Evolutionary conservation across 2,797 vertebrate genomes (phyloP).

Genomic region (Pseudochaenichthys georgianus): DNA sequence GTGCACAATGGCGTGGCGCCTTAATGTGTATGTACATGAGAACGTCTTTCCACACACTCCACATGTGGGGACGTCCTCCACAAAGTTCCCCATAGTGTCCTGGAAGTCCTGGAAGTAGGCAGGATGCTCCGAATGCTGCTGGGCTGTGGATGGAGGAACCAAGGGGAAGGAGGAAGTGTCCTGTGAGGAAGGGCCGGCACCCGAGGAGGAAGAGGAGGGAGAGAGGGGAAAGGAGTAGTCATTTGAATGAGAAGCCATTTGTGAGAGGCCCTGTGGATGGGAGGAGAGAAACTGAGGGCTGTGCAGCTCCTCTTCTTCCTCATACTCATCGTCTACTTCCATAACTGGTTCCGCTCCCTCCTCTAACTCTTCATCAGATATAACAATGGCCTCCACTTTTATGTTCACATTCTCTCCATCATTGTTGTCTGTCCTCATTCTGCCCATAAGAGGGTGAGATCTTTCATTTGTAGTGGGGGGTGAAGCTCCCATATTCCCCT

Average conservation of each 20-base stretch:
- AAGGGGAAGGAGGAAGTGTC: conserved; percentile 77
- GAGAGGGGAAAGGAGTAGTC: conserved; percentile 82
- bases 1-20: conserved; percentile 95
- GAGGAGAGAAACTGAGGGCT: conserved; percentile 82
- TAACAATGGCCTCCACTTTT: conserved; percentile 94
- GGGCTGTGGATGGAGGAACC: conserved; percentile 61
- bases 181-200: conserved; percentile 73
- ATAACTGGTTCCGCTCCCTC: conserved; percentile 60
- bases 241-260: conserved; percentile 78
- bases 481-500: conserved; percentile 4
- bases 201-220: conserved; percentile 81
- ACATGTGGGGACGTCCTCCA: conserved; percentile 95
- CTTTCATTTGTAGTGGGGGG: conserved; percentile 13
- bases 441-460: conserved; percentile 1
- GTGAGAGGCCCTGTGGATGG: conserved; percentile 82
- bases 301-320: conserved; percentile 81
- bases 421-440: conserved; percentile 23
- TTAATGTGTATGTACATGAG: conserved; percentile 93
- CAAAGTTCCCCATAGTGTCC: conserved; percentile 86
- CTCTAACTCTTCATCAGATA: conserved; percentile 93
- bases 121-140: conserved; percentile 75
- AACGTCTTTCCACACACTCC: conserved; percentile 95
- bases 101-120: conserved; percentile 90
- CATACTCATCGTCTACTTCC: conserved; percentile 78
- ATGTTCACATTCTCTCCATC: conserved; percentile 77